These are phyloP conservation scores for Teinopalpus imperialis DNA, from an alignment of 2,888 invertebrate species.

Conservation along the genomic window DNA sequence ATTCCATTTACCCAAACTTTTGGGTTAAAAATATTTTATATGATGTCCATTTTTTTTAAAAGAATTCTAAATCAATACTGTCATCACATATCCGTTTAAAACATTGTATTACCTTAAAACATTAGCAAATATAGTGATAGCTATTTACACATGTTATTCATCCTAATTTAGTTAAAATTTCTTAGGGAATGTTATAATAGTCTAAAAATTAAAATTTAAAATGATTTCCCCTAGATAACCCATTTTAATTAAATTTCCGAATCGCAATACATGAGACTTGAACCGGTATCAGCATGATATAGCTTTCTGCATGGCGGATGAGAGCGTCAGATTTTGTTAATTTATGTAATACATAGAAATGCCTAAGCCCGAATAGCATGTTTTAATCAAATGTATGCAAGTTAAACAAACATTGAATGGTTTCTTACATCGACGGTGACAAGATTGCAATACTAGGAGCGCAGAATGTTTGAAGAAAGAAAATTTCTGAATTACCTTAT, in stretches of 20 bases:
- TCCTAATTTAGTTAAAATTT: not conserved
- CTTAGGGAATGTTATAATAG: conserved; percentile 9
- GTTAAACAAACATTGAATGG: conserved; percentile 39
- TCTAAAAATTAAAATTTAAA: not conserved
- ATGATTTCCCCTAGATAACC: conserved; percentile 1
- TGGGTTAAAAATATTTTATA: not conserved
- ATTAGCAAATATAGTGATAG: conserved; percentile 11
- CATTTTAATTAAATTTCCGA: conserved; percentile 23
- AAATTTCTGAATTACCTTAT: conserved; percentile 43
- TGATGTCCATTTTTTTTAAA: not conserved
- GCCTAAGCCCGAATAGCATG: conserved; percentile 79
- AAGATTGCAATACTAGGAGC: conserved; percentile 60
- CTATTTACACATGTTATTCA: conserved; percentile 2
- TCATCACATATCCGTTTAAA: conserved; percentile 13
- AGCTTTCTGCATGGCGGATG: conserved; percentile 81
- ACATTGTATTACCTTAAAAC: conserved; percentile 4
- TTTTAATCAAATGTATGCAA: conserved; percentile 60
- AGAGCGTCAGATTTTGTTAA: conserved; percentile 70
- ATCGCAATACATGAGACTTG: conserved; percentile 37
- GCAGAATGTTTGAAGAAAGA: conserved; percentile 52
- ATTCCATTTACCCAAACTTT: not conserved
- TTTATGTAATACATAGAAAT: conserved; percentile 71
- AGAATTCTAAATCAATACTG: not conserved
- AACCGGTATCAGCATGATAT: conserved; percentile 74
- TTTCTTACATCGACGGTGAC: conserved; percentile 27